These are phyloP conservation scores for Sylvilagus bachmani DNA, from an alignment of 2,113 vertebrate genomes.

Conservation along the genomic window DNA sequence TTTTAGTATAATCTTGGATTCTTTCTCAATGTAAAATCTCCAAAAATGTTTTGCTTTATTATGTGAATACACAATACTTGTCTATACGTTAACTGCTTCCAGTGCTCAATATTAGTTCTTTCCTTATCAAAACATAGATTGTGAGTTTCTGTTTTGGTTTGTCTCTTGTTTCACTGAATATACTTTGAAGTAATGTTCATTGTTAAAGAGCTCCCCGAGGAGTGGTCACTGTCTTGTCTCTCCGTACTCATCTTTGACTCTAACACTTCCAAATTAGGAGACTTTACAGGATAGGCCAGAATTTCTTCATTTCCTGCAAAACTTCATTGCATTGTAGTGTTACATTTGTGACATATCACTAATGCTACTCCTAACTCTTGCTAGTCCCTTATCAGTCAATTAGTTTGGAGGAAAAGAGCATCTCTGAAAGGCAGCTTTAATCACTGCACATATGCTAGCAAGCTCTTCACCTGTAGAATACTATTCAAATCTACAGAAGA, in stretches of 20 bases:
- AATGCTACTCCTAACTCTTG: not conserved
- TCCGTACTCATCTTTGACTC: not conserved
- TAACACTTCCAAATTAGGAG: not conserved
- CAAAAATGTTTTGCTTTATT: not conserved
- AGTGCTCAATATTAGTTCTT: not conserved
- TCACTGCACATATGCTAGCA: not conserved
- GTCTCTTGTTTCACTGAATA: not conserved
- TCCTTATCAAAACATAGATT: not conserved
- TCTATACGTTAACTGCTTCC: not conserved
- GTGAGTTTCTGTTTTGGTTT: not conserved
- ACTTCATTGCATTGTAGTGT: no score
- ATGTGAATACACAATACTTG: not conserved
- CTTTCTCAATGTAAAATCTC: not conserved
- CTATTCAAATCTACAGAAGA: not conserved
- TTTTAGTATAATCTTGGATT: constrained; percentile 21
- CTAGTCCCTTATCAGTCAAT: not conserved
- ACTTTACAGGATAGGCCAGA: not conserved
- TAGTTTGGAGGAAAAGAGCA: not conserved
- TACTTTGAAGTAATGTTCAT: not conserved
- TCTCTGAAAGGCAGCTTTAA: not conserved
- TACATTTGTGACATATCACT: not conserved
- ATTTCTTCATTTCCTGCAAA: not conserved
- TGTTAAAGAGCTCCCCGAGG: not conserved
- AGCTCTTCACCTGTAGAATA: not conserved
- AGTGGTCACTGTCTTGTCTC: not conserved